These are phyloP conservation scores for Coleophora deauratella DNA, from an alignment of 2,888 invertebrate species.

Conservation along the genomic window DNA sequence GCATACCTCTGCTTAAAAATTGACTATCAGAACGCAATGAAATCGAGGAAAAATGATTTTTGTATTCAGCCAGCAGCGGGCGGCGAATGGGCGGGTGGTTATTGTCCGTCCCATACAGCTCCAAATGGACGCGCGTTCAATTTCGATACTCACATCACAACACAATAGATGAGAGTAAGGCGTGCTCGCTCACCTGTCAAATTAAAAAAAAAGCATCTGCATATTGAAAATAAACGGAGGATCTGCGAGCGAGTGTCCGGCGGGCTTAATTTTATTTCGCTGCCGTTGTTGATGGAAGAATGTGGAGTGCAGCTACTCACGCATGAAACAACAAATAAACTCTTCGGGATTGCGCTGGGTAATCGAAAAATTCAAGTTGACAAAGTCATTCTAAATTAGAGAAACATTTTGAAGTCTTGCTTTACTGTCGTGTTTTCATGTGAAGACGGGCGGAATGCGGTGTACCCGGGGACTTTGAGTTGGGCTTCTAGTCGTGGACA, in stretches of 20 bases:
- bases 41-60: slow-evolving; percentile 60
- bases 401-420: too few species aligned
- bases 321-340: too few species aligned
- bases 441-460: too few species aligned
- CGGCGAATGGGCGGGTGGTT: slow-evolving; percentile 48
- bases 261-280: slow-evolving; percentile 14
- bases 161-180: slow-evolving; percentile 67
- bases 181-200: slow-evolving; percentile 69
- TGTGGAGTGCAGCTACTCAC: too few species aligned
- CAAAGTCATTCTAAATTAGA: too few species aligned
- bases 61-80: slow-evolving; percentile 54
- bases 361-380: too few species aligned
- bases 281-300: slow-evolving; percentile 12
- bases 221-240: slow-evolving; percentile 51
- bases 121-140: slow-evolving; percentile 68
- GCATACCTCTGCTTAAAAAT: slow-evolving; percentile 19
- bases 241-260: slow-evolving; percentile 10
- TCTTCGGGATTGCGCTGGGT: too few species aligned
- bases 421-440: too few species aligned
- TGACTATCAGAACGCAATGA: slow-evolving; percentile 35
- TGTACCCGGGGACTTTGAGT: too few species aligned
- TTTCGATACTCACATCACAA: slow-evolving; percentile 66
- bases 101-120: slow-evolving; percentile 57
- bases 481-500: too few species aligned
- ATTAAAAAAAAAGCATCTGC: slow-evolving; percentile 61